Evolutionary conservation across 1,140 invertebrate species (phyloP).

Genomic region (Chlorops oryzae): DNA sequence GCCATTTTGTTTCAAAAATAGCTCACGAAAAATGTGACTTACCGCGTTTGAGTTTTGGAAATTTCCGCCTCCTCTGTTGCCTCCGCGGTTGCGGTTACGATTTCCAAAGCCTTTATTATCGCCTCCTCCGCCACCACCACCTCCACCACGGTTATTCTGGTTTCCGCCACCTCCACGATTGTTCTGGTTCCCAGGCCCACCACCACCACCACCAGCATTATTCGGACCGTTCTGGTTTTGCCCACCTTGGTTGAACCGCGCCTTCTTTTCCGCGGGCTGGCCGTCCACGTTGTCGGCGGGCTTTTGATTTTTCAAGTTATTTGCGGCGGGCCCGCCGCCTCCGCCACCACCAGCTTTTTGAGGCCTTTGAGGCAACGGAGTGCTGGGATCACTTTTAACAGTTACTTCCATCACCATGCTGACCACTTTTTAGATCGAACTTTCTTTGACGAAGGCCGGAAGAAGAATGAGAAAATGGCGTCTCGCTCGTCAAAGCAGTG

Average conservation of each 20-base stretch:
- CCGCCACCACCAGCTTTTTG: no score
- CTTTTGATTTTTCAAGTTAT: no score
- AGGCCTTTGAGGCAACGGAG: constrained; percentile 13
- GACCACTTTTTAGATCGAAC: neutral
- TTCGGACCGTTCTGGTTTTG: constrained; percentile 6
- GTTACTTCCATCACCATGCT: neutral
- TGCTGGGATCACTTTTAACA: constrained; percentile 2
- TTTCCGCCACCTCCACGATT: constrained; percentile 7
- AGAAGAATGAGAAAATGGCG: constrained; percentile 7
- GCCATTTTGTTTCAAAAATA: no score
- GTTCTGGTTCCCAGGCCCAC: no score
- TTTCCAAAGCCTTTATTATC: constrained; percentile 10
- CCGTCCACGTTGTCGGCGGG: constrained; percentile 3
- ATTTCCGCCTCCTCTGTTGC: constrained; percentile 1
- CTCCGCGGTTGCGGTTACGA: constrained; percentile 1
- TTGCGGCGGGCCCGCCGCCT: no score
- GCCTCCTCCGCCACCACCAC: neutral
- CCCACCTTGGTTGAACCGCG: constrained; percentile 16
- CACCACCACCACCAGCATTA: neutral
- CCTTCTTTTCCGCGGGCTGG: constrained; percentile 13
- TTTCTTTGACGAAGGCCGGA: constrained; percentile 5
- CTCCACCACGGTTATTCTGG: constrained; percentile 8
- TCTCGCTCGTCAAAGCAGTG: no score
- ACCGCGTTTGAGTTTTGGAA: constrained; percentile 15
- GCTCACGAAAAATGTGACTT: constrained; percentile 2